These are phyloP conservation scores for Phengaris alcon DNA, from an alignment of 2,888 invertebrate species.

Conservation along the genomic window DNA sequence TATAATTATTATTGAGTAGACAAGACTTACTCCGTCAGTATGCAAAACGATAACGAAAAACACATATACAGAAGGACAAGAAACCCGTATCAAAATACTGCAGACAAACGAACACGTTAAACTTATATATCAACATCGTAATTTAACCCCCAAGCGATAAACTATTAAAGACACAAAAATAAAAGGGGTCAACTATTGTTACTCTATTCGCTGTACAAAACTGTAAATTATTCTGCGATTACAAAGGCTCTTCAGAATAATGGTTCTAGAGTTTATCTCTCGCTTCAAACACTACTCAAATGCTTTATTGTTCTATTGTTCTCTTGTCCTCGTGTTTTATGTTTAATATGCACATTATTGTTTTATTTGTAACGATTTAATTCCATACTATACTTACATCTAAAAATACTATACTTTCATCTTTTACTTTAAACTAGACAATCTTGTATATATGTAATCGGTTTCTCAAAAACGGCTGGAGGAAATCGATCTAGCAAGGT, in stretches of 20 bases:
- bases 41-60: too few relatives aligned
- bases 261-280: neutral
- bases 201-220: neutral
- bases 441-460: too few relatives aligned
- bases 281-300: conserved; percentile 8
- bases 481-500: too few relatives aligned
- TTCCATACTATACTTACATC: too few relatives aligned
- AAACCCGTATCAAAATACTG: neutral
- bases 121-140: neutral
- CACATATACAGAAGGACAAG: too few relatives aligned
- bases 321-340: neutral
- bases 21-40: too few relatives aligned
- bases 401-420: too few relatives aligned
- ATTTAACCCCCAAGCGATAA: neutral
- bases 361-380: too few relatives aligned
- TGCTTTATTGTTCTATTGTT: neutral
- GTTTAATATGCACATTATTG: neutral
- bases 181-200: neutral
- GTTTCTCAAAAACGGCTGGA: too few relatives aligned
- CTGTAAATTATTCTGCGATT: neutral
- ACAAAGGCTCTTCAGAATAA: neutral
- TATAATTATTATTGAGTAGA: too few relatives aligned
- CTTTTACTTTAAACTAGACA: too few relatives aligned
- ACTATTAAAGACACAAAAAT: too few relatives aligned
- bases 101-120: neutral